A percentile compares a stretch with the other conserved stretches of the same genome.
Conservation (phyloP, 2,797 vertebrate genomes). For the Malacoctenus gilli region DNA sequence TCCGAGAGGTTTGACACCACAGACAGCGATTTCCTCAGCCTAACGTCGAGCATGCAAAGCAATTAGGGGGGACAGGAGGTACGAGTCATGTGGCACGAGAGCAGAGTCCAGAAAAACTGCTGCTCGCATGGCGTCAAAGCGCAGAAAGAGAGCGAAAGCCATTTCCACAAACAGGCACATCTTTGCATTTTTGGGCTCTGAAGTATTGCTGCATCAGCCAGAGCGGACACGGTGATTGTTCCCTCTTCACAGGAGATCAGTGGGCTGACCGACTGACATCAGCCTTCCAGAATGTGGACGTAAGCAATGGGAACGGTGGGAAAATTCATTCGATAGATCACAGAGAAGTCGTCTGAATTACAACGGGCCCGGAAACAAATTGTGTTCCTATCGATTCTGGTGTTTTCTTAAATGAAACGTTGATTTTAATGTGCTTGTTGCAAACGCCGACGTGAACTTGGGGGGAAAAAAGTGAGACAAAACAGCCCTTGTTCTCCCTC, state of each 20-base stretch:
- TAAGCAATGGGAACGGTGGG: constrained; percentile 23
- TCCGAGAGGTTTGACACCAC: constrained; percentile 66
- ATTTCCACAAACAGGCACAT: constrained; percentile 15
- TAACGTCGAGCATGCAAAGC: constrained; percentile 47
- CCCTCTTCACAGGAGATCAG: constrained; percentile 34
- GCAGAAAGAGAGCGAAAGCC: neutral
- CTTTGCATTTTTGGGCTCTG: constrained; percentile 5
- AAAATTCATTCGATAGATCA: constrained; percentile 61
- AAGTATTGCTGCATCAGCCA: constrained; percentile 20
- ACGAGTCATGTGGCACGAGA: constrained; percentile 55
- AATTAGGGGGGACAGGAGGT: constrained; percentile 58
- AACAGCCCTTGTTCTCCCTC: constrained; percentile 52
- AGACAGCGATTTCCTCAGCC: constrained; percentile 62
- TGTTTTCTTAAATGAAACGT: constrained; percentile 51
- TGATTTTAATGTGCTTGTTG: constrained; percentile 57
- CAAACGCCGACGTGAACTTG: constrained; percentile 51
- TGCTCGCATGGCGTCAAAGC: constrained; percentile 23
- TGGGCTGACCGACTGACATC: constrained; percentile 29
- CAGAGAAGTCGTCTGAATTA: constrained; percentile 47
- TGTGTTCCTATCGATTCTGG: constrained; percentile 34
- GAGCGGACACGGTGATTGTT: constrained; percentile 3
- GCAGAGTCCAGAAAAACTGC: constrained; percentile 11
- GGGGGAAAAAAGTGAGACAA: constrained; percentile 39
- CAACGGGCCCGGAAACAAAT: constrained; percentile 36
- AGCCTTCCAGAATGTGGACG: constrained; percentile 28